Evolutionary conservation across 2,113 vertebrate genomes (phyloP).

Genomic region (Pachycephala philippinensis): DNA sequence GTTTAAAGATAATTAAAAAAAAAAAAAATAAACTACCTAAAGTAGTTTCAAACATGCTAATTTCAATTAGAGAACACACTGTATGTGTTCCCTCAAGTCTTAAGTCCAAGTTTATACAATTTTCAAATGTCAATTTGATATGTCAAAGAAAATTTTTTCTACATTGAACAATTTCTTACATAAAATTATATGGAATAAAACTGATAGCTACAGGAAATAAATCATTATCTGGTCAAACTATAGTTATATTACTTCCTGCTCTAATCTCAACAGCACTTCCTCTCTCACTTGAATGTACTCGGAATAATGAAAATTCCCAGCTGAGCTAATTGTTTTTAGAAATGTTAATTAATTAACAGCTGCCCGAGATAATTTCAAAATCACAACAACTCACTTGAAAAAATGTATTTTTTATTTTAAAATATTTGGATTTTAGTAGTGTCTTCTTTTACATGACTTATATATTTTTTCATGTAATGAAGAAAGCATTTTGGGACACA

Average conservation of each 20-base stretch:
- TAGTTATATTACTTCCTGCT: background rate
- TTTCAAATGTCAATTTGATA: background rate
- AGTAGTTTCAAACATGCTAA: background rate
- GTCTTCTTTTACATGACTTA: background rate
- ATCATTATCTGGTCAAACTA: background rate
- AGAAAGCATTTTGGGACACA: background rate
- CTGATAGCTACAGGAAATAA: background rate
- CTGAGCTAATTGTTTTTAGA: background rate
- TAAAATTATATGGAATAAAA: background rate
- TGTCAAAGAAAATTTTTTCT: background rate
- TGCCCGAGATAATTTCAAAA: background rate
- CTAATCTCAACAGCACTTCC: background rate
- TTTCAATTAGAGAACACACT: background rate
- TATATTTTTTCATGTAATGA: background rate
- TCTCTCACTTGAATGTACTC: background rate
- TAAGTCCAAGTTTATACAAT: background rate
- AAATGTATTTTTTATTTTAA: background rate
- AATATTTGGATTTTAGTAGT: background rate
- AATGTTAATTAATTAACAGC: background rate
- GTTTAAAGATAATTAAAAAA: background rate
- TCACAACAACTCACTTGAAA: background rate
- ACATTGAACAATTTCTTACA: background rate
- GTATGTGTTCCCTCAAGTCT: background rate
- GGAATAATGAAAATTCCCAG: background rate
- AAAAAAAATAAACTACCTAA: background rate